Base-by-base conservation (phyloP, 92 coral and sea anemone species). In the Muricea muricata region DNA sequence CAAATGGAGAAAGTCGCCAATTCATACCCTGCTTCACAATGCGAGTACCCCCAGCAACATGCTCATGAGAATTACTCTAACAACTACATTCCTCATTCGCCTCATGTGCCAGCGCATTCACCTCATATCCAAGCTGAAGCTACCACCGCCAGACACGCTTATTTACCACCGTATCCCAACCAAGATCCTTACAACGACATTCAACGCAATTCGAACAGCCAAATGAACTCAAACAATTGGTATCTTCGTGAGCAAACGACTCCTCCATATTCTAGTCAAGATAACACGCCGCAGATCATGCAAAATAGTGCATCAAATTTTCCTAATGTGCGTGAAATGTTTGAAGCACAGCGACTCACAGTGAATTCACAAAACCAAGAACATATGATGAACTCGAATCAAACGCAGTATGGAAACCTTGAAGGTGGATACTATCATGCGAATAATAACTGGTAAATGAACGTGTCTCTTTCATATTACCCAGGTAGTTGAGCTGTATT, bases 261-360 rank as follows among this genome's bases (percentile, higher is more conserved):
- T 7, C 70, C 83, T 0, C 46, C 81, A 23, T 52, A 48, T 15
- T 32, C 71, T 20, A 78, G 34, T 12, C 31, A 54, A 20, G 83
- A 78, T 12, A 78, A 24, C 52, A 24, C 31, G 0, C 60, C 83
- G 54, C 83, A 55, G 7, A 32, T 78, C 82, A 85, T 81, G 85
- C 39, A 83, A 75, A 80, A 84, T 74, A 65, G 28, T 75, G 87
- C 89, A 30, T 69, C 90, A 29, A 40, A 74, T 10, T 97, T 97
- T 68, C 99, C 99, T 0, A 97, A 97, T 77, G 99, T 97, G 34
- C 89, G 99, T 58, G 99, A 97, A 85, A 97, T 97, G 99, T 97
- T 97, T 80, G 99, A 97, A 45, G 94, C 99, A 14, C 99, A 97
- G 86, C 88, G 98, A 65, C 89, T 97, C 35, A 52, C 94, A 23